A percentile compares a stretch with the other conserved stretches of the same genome.
phyloP scores from a whole-genome alignment of 2,888 invertebrate species.

The Drosophila picticornis region DNA sequence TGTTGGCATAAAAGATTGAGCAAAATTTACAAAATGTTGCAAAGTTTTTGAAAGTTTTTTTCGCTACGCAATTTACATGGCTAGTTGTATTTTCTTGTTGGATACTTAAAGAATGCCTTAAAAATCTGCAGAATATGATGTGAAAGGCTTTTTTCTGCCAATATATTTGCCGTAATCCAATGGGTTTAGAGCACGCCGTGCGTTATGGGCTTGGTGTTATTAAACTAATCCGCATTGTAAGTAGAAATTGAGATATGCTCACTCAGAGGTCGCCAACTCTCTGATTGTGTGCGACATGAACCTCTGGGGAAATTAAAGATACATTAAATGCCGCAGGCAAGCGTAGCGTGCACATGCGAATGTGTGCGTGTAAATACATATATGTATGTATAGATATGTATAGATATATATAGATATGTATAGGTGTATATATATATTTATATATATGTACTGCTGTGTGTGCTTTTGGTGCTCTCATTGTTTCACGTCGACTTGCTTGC shows the following conservation, averaged over 20 bases:
- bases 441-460: not conserved
- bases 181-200: not conserved
- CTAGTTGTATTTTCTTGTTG: not conserved
- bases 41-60: not conserved
- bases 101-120: not conserved
- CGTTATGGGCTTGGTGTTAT: constrained; percentile 27
- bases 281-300: constrained; percentile 74
- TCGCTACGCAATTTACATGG: not conserved
- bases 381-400: not conserved
- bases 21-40: not conserved
- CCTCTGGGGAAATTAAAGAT: constrained; percentile 79
- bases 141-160: not conserved
- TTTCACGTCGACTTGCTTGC: constrained; percentile 33
- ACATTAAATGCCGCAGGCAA: constrained; percentile 75
- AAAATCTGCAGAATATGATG: not conserved
- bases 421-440: not conserved
- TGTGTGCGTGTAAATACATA: constrained; percentile 13
- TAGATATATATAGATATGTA: constrained; percentile 2
- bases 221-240: constrained; percentile 37
- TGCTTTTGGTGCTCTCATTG: constrained; percentile 21
- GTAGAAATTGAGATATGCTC: constrained; percentile 38
- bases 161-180: not conserved
- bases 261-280: constrained; percentile 46
- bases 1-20: not conserved
- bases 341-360: constrained; percentile 40